Percentiles rank a stretch among this genome's conserved stretches.
These are phyloP conservation scores for Fukomys damarensis DNA, from an alignment of 2,113 vertebrate genomes.

Conservation along the genomic window DNA sequence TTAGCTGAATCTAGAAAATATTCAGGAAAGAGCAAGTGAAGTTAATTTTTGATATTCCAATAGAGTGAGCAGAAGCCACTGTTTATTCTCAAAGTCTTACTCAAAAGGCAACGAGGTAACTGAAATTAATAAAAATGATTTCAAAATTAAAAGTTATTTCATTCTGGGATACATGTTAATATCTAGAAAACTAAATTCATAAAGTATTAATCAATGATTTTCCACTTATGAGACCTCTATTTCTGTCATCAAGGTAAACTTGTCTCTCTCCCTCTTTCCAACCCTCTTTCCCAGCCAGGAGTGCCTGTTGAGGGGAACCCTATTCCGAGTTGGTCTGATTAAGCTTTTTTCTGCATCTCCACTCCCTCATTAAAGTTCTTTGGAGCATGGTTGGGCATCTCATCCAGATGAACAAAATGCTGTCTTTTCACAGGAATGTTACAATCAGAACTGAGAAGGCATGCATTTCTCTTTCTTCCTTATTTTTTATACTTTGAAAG, in stretches of 20 bases:
- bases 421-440: background rate
- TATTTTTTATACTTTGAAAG: background rate
- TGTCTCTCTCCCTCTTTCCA: background rate
- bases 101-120: background rate
- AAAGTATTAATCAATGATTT: background rate
- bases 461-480: background rate
- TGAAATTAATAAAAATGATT: background rate
- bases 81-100: background rate
- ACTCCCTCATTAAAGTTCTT: background rate
- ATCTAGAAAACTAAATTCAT: background rate
- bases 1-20: slow-evolving; percentile 44
- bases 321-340: background rate
- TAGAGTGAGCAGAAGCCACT: accelerated
- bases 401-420: background rate
- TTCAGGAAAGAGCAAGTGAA: background rate
- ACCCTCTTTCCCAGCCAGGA: background rate
- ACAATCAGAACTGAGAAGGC: background rate
- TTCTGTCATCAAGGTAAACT: background rate
- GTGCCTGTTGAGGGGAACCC: too few species aligned
- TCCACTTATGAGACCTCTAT: background rate
- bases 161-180: background rate
- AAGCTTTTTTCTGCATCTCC: background rate
- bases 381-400: background rate
- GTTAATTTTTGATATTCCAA: background rate
- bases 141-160: background rate